Evolutionary conservation across 2,797 vertebrate species (phyloP).

Genomic region (Merluccius polli): DNA sequence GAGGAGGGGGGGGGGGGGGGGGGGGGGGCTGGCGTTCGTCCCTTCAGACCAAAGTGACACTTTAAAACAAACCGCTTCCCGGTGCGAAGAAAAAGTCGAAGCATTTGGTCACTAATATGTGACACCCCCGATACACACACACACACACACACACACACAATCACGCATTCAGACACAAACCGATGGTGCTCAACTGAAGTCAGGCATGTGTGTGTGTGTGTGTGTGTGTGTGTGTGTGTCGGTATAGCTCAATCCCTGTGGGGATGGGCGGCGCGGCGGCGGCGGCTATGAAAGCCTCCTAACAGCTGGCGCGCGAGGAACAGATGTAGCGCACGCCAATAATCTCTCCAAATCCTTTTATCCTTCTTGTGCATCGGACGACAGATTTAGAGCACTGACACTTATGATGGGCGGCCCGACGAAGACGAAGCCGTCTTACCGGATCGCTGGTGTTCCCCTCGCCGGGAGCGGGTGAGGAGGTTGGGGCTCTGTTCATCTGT

Average conservation of each 20-base stretch:
- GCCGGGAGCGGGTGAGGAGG: not conserved
- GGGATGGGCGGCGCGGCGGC: slow-evolving; percentile 31
- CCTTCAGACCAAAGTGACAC: not conserved
- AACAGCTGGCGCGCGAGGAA: slow-evolving; percentile 61
- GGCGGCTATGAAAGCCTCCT: slow-evolving; percentile 35
- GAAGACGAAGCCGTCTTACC: not conserved
- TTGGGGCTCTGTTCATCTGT: not conserved
- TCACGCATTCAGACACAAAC: not conserved
- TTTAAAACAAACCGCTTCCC: not conserved
- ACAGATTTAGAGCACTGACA: slow-evolving; percentile 62
- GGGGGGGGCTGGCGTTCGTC: not conserved
- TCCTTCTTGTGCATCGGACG: slow-evolving; percentile 58
- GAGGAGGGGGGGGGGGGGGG: not conserved
- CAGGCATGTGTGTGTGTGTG: not conserved
- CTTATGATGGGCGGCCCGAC: not conserved
- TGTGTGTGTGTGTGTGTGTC: slow-evolving; percentile 19
- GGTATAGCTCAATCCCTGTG: slow-evolving; percentile 43
- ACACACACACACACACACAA: not conserved
- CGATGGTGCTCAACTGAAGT: not conserved
- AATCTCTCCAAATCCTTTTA: slow-evolving; percentile 67
- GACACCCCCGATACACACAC: not conserved
- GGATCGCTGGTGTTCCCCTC: not conserved
- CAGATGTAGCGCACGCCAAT: slow-evolving; percentile 60
- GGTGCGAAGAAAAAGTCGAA: not conserved
- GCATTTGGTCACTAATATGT: not conserved